Conservation (phyloP, 2,888 invertebrate genomes). For the Odontocolon sp. region DNA sequence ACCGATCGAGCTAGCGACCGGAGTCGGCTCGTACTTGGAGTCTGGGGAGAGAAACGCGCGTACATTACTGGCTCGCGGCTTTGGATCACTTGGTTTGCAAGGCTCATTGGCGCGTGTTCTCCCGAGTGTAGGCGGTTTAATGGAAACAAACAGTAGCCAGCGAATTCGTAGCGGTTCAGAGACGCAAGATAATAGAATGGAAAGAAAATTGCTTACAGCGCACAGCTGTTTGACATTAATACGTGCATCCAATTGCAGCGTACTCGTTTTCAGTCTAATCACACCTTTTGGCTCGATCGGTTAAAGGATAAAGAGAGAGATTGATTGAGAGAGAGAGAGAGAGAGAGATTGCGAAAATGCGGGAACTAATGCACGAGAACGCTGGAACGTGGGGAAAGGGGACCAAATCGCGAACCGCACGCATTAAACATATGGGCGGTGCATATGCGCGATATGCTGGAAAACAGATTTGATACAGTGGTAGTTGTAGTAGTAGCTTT, state of each 20-base stretch:
- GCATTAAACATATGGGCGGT: slow-evolving; percentile 6
- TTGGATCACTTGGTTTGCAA: slow-evolving; percentile 5
- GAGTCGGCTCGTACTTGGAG: background rate
- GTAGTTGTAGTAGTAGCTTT: background rate
- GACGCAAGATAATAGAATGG: background rate
- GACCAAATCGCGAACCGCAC: background rate
- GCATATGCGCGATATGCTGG: slow-evolving; percentile 14
- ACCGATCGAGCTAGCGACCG: background rate
- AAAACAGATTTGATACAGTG: slow-evolving; percentile 16
- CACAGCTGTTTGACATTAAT: slow-evolving; percentile 7
- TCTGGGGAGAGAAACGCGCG: background rate
- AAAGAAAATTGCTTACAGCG: slow-evolving; percentile 1
- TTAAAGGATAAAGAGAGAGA: too few relatives aligned
- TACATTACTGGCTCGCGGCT: slow-evolving; percentile 17
- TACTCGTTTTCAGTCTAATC: slow-evolving; percentile 10
- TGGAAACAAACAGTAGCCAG: slow-evolving; percentile 39
- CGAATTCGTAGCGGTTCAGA: slow-evolving; percentile 19
- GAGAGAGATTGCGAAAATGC: slow-evolving; percentile 11
- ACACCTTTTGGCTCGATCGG: background rate
- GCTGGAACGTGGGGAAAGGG: too few relatives aligned
- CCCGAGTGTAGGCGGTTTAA: slow-evolving; percentile 32
- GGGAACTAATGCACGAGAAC: background rate
- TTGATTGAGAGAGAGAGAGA: too few relatives aligned
- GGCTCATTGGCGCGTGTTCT: background rate
- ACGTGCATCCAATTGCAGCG: background rate